Percentiles rank a stretch among this genome's conserved stretches.
Conservation (phyloP, 2,113 vertebrate genomes). For the Sphyrna mokarran region DNA sequence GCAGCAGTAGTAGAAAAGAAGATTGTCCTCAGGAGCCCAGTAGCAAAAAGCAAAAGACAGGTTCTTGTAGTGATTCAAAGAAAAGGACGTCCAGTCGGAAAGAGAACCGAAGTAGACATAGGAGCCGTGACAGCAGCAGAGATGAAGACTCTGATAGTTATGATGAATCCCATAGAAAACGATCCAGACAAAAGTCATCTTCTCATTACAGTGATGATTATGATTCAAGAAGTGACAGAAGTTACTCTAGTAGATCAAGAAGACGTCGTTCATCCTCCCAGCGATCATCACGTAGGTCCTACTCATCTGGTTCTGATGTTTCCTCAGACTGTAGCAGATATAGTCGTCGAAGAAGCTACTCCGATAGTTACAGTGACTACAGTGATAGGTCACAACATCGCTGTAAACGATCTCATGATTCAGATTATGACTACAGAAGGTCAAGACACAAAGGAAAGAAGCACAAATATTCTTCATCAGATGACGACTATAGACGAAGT, state of each 20-base stretch:
- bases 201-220: conserved; percentile 77
- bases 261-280: conserved; percentile 61
- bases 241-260: conserved; percentile 69
- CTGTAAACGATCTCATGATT: conserved; percentile 74
- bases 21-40: conserved; percentile 49
- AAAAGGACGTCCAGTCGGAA: conserved; percentile 52
- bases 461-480: conserved; percentile 73
- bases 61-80: conserved; percentile 44
- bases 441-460: conserved; percentile 72
- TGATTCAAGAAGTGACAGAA: conserved; percentile 71
- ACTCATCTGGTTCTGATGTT: conserved; percentile 81
- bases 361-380: conserved; percentile 89
- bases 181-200: conserved; percentile 65
- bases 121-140: conserved; percentile 63
- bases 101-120: conserved; percentile 44
- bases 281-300: conserved; percentile 68
- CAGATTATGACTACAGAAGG: conserved; percentile 82
- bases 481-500: conserved; percentile 71
- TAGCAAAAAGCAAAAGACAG: conserved; percentile 51
- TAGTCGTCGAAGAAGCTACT: conserved; percentile 77
- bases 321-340: conserved; percentile 78
- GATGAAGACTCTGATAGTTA: conserved; percentile 71
- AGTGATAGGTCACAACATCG: conserved; percentile 61
- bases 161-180: conserved; percentile 61
- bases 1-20: conserved; percentile 55